Conservation (phyloP, 2,797 vertebrate genomes). For the Gila robusta region DNA sequence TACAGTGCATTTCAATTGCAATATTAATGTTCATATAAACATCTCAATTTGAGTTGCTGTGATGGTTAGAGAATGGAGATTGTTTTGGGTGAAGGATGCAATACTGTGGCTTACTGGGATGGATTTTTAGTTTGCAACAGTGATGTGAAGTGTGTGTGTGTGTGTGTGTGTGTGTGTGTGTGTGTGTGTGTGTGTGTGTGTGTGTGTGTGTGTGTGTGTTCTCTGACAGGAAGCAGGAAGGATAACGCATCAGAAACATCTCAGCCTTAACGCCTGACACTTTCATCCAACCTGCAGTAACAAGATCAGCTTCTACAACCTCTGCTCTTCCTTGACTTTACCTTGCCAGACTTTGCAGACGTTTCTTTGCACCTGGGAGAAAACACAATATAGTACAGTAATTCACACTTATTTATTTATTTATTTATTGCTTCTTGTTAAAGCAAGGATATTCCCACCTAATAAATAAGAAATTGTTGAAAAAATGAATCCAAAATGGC, state of each 20-base stretch:
- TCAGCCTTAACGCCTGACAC: slow-evolving; percentile 41
- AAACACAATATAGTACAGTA: background rate
- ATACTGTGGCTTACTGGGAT: background rate
- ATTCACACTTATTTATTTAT: background rate
- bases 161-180: slow-evolving; percentile 18
- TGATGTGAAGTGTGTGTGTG: slow-evolving; percentile 16
- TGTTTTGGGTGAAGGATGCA: background rate
- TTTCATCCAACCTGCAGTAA: slow-evolving; percentile 52
- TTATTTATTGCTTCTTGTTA: background rate
- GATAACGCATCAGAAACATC: slow-evolving; percentile 50
- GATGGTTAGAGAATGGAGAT: background rate
- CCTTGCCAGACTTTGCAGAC: background rate
- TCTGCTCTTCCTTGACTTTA: slow-evolving; percentile 15
- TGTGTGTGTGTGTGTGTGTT: slow-evolving; percentile 25
- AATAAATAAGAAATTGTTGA: background rate
- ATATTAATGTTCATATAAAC: slow-evolving; percentile 3
- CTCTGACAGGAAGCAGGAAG: slow-evolving; percentile 9
- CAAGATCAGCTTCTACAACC: slow-evolving; percentile 38
- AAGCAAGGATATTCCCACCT: background rate
- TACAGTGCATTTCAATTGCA: background rate
- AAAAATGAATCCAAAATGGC: background rate
- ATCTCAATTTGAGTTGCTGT: background rate
- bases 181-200: slow-evolving; percentile 4
- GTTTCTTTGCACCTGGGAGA: background rate
- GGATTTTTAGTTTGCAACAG: slow-evolving; percentile 8